Evolutionary conservation across 2,797 vertebrate species (phyloP), one percentile per base, ranked within the genome.

Genomic region (Pyrocephalus nanus): DNA sequence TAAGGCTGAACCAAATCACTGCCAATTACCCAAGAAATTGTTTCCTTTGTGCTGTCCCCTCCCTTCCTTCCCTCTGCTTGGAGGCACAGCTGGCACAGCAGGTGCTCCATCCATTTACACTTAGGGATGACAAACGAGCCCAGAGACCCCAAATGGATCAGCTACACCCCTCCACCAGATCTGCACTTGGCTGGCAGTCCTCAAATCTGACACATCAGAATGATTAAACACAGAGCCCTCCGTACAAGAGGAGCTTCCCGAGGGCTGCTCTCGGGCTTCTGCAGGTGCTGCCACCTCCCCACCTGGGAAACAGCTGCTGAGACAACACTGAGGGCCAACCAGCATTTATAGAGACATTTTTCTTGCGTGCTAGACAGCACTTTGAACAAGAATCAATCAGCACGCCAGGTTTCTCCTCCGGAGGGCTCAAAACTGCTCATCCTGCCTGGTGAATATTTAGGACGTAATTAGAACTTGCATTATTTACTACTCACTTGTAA

Each of bases 311-410:
- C 51, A 89, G 87, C 76, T 79, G 81, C 90, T n/a, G 67, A 47
- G 65, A 61, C 45, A 61, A 11, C 55, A 11, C n/a, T 2, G n/a
- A 78, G 30, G 74, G 60, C 79, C 69, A 73, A 34, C 27, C 66
- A 76, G 11, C 16, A 2, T 20, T 32, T 32, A 32, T 1, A 79
- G 55, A 62, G 38, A n/a, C 6, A 32, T 82, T 92, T 76, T 90
- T 77, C 65, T 72, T 53, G 27, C 38, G 7, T 0, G 32, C 45
- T 50, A 79, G 34, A 65, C 84, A 93, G 75, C 11, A 3, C 69
- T 93, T 92, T 50, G 86, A 78, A 75, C 30, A n/a, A 38, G 72
- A 85, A 87, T 77, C 81, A 61, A 89, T 77, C 93, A 70, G 27
- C 48, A 9, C 3, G 16, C 55, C 67, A 30, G 9, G 3, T 12